Conservation (phyloP, 1,140 invertebrate species). For the Magallana gigas region DNA sequence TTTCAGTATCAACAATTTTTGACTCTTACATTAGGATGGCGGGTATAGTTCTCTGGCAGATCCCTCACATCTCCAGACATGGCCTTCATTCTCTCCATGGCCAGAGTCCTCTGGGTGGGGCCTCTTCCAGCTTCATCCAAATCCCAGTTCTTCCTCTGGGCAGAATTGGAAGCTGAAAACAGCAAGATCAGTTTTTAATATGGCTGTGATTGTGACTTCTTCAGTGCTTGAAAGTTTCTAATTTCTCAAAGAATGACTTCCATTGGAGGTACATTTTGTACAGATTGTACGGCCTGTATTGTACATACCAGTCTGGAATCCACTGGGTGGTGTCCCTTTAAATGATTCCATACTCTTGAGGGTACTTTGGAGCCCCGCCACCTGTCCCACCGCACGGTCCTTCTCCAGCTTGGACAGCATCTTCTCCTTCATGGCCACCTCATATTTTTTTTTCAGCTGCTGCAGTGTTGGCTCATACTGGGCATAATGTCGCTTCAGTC, state of each 20-base stretch:
- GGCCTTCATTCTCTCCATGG: constrained; percentile 67
- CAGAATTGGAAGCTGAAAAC: neutral
- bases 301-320: neutral
- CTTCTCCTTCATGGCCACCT: constrained; percentile 79
- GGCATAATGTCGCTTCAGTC: constrained; percentile 76
- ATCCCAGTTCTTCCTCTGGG: neutral
- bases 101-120: constrained; percentile 74
- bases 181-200: no score
- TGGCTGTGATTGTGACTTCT: no score
- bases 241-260: no score
- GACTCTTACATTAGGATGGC: constrained; percentile 68
- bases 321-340: constrained; percentile 60
- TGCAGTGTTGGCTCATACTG: constrained; percentile 77
- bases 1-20: no score
- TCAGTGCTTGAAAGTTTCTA: no score
- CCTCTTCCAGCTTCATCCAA: constrained; percentile 64
- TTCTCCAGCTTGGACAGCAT: constrained; percentile 78
- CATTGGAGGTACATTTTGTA: no score
- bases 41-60: constrained; percentile 65
- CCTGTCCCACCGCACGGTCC: constrained; percentile 76
- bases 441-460: constrained; percentile 76
- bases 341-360: constrained; percentile 75
- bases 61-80: constrained; percentile 62
- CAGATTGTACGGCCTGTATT: no score
- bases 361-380: constrained; percentile 75